Conservation (phyloP, 2,888 invertebrate species). For the Copidosoma aretas region DNA sequence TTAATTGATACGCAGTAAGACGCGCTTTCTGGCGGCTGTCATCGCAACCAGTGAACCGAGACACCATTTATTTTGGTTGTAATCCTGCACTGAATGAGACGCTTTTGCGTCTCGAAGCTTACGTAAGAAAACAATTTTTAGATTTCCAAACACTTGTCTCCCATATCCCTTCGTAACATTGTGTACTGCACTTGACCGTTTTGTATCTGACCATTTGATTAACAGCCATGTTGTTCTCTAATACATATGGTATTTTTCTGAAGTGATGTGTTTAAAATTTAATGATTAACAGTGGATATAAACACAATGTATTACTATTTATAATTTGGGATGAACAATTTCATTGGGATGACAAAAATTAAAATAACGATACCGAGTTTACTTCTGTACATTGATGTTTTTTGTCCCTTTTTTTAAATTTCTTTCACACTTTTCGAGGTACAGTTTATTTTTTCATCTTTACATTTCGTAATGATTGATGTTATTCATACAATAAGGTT, state of each 20-base stretch:
- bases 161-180: not conserved
- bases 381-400: too few relatives aligned
- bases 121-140: not conserved
- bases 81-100: too few relatives aligned
- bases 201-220: not conserved
- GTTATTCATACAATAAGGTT: too few relatives aligned
- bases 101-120: not conserved
- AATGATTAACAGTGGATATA: not conserved
- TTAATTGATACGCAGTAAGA: not conserved
- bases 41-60: not conserved
- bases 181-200: not conserved
- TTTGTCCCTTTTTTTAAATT: not conserved
- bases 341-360: not conserved
- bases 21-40: not conserved
- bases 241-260: not conserved
- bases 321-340: not conserved
- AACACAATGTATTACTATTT: too few relatives aligned
- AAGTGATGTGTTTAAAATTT: not conserved
- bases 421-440: too few relatives aligned
- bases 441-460: too few relatives aligned
- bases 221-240: too few relatives aligned
- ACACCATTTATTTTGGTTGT: too few relatives aligned
- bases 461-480: too few relatives aligned
- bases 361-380: too few relatives aligned
- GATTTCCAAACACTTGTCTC: not conserved